Evolutionary conservation across 2,888 invertebrate species (phyloP).

Genomic region (Clitarchus hookeri): DNA sequence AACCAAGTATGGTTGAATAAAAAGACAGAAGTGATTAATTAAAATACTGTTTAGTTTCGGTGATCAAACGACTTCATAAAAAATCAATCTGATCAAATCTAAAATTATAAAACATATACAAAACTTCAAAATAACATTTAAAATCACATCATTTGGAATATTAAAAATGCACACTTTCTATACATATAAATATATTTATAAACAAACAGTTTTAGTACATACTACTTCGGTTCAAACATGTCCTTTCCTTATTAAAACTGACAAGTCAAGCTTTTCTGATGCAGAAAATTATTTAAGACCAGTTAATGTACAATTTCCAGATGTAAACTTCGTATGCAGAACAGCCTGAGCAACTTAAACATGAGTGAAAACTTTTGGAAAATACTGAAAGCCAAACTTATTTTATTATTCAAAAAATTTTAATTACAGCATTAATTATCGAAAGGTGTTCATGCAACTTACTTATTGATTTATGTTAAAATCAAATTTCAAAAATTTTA

Average conservation of each 20-base stretch:
- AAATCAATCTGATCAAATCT: background rate
- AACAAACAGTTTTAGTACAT: background rate
- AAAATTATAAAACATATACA: background rate
- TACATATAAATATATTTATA: background rate
- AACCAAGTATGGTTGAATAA: background rate
- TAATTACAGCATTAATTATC: too few species aligned
- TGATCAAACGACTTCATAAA: background rate
- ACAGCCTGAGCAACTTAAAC: too few species aligned
- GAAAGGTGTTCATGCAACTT: too few species aligned
- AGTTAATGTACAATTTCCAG: background rate
- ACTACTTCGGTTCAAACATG: background rate
- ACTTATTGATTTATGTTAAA: too few species aligned
- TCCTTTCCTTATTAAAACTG: background rate
- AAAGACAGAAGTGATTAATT: background rate
- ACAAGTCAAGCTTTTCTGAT: background rate
- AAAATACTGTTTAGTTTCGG: background rate
- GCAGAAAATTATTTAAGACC: background rate
- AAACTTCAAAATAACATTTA: background rate
- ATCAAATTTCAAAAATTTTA: too few species aligned
- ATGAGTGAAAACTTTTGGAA: too few species aligned
- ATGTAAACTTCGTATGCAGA: too few species aligned
- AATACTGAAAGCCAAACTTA: too few species aligned
- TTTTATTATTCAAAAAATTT: too few species aligned
- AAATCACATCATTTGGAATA: constrained; percentile 2
- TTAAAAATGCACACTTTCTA: background rate